A percentile compares a stretch with the other conserved stretches of the same genome.
Conservation (phyloP, 2,113 vertebrate genomes). For the Coracopsis vasa region DNA sequence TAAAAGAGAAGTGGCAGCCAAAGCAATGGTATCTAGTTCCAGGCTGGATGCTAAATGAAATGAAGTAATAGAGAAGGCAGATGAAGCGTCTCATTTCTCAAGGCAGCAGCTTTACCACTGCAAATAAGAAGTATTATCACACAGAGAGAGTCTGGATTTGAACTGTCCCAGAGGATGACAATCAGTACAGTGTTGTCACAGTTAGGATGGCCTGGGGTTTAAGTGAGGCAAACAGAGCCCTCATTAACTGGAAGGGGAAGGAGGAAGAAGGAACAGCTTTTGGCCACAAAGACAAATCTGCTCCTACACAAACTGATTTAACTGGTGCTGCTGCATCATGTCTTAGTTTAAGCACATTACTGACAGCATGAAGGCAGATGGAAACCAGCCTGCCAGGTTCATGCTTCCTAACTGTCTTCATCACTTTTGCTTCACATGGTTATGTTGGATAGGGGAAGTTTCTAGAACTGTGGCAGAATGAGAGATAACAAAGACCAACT, state of each 20-base stretch:
- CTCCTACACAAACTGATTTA: background rate
- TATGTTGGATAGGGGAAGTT: background rate
- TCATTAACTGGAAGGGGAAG: background rate
- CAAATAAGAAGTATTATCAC: background rate
- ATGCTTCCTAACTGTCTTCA: background rate
- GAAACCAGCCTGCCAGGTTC: background rate
- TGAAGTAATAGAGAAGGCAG: background rate
- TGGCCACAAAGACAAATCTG: background rate
- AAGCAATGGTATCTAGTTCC: background rate
- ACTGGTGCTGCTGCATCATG: background rate
- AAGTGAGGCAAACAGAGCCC: background rate
- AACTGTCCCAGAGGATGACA: background rate
- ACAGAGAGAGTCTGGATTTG: background rate
- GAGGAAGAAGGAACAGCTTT: background rate
- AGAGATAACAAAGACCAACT: background rate
- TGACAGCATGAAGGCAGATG: background rate
- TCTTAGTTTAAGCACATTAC: background rate
- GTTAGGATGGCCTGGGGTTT: background rate
- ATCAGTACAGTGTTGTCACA: fast-evolving
- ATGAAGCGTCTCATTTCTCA: background rate
- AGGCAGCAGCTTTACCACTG: background rate
- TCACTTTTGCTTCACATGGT: background rate
- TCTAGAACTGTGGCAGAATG: background rate
- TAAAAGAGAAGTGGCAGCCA: background rate
- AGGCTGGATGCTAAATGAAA: background rate